These are phyloP conservation scores for Microtus richardsoni DNA, from an alignment of 2,113 vertebrate genomes.

Conservation along the genomic window DNA sequence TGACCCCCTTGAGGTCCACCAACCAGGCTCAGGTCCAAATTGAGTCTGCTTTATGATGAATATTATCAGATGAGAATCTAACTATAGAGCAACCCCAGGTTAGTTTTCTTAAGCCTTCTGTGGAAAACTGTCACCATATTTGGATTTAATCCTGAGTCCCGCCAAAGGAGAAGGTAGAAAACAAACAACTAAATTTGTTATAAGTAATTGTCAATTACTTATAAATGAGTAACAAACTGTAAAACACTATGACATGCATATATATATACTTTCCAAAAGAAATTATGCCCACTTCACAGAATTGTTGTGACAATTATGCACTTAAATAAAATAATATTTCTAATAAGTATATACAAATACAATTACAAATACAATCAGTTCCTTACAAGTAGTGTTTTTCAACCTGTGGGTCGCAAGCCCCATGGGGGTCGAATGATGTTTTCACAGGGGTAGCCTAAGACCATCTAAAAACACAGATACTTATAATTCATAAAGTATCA, in stretches of 20 bases:
- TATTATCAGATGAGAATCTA: constrained; percentile 68
- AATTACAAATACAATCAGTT: not conserved
- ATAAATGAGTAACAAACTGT: not conserved
- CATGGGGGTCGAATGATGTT: not conserved
- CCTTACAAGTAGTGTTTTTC: not conserved
- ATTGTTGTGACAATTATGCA: not conserved
- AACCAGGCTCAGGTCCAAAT: constrained; percentile 48
- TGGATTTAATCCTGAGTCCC: not conserved
- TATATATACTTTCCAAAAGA: not conserved
- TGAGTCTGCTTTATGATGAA: constrained; percentile 67
- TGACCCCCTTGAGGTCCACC: constrained; percentile 70
- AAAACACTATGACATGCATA: not conserved
- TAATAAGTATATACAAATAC: not conserved
- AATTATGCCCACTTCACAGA: not conserved
- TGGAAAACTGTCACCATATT: constrained; percentile 37
- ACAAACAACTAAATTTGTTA: not conserved
- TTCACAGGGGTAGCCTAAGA: not conserved
- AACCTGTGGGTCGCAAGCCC: not conserved
- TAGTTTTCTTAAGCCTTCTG: constrained; percentile 55
- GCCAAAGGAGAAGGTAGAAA: not conserved
- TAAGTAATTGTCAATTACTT: constrained; percentile 47
- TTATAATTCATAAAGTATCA: not conserved
- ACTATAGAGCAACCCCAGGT: constrained; percentile 35
- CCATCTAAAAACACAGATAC: not conserved
- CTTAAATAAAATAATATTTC: not conserved